Evolutionary conservation across 2,888 invertebrate genomes (phyloP).

Genomic region (Melangyna quadrimaculata): DNA sequence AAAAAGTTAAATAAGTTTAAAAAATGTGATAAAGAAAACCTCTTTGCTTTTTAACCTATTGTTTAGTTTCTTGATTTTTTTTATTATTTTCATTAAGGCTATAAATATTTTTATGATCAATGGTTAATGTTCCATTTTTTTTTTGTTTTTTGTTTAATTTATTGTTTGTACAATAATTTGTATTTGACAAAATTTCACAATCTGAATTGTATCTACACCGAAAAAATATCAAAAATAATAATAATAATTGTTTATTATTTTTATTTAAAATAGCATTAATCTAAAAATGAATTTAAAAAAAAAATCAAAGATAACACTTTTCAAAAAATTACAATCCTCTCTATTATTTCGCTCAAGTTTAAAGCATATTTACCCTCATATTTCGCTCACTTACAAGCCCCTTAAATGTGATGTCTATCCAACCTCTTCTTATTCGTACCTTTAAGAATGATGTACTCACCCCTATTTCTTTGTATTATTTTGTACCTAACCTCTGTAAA

Average conservation of each 20-base stretch:
- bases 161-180: conserved; percentile 40
- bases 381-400: conserved; percentile 59
- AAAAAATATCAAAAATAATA: neutral
- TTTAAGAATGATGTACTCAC: conserved; percentile 49
- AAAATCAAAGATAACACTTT: conserved; percentile 13
- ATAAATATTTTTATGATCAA: conserved; percentile 60
- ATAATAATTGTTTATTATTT: conserved; percentile 1
- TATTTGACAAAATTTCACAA: conserved; percentile 53
- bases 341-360: conserved; percentile 7
- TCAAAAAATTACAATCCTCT: conserved; percentile 1
- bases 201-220: conserved; percentile 46
- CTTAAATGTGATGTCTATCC: conserved; percentile 67
- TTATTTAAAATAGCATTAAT: conserved; percentile 35
- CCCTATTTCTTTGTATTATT: conserved; percentile 20
- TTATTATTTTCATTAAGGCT: conserved; percentile 72
- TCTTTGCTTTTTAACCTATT: conserved; percentile 64
- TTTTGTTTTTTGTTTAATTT: too few relatives aligned
- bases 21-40: conserved; percentile 37
- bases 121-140: conserved; percentile 52
- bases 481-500: conserved; percentile 29
- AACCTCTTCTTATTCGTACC: conserved; percentile 56
- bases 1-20: conserved; percentile 52
- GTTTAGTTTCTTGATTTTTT: conserved; percentile 52
- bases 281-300: neutral
- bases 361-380: conserved; percentile 43